Percentiles rank a stretch among this genome's conserved stretches.
Evolutionary conservation across 2,797 vertebrate genomes (phyloP).

Genomic region (Cygnus olor): DNA sequence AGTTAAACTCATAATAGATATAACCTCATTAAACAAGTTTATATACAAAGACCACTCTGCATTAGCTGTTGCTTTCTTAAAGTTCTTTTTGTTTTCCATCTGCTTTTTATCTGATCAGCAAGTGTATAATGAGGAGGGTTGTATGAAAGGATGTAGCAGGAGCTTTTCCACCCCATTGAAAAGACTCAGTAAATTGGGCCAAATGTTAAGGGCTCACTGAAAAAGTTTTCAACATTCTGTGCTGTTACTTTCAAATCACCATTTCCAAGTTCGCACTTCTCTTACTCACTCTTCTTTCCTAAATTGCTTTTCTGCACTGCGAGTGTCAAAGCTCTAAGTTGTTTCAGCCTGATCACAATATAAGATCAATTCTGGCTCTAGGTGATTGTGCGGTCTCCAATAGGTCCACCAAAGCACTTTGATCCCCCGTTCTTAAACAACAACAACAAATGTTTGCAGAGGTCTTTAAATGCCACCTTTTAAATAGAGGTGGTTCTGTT

Average conservation of each 20-base stretch:
- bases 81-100: neutral
- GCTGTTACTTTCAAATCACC: neutral
- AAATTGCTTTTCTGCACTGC: neutral
- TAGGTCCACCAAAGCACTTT: neutral
- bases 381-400: neutral
- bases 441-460: accelerated
- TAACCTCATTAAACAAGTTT: neutral
- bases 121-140: neutral
- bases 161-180: neutral
- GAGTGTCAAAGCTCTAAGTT: neutral
- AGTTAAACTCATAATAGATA: neutral
- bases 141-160: neutral
- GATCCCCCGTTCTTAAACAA: neutral
- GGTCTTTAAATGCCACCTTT: neutral
- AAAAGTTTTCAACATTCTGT: neutral
- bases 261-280: neutral
- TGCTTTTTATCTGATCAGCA: constrained; percentile 14
- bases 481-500: neutral
- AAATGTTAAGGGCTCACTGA: neutral
- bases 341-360: neutral
- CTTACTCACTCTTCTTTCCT: neutral
- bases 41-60: neutral
- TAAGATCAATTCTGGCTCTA: neutral
- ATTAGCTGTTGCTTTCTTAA: neutral
- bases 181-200: neutral